Evolutionary conservation across 2,888 invertebrate species (phyloP).

Genomic region (Trissolcus brochymenae): DNA sequence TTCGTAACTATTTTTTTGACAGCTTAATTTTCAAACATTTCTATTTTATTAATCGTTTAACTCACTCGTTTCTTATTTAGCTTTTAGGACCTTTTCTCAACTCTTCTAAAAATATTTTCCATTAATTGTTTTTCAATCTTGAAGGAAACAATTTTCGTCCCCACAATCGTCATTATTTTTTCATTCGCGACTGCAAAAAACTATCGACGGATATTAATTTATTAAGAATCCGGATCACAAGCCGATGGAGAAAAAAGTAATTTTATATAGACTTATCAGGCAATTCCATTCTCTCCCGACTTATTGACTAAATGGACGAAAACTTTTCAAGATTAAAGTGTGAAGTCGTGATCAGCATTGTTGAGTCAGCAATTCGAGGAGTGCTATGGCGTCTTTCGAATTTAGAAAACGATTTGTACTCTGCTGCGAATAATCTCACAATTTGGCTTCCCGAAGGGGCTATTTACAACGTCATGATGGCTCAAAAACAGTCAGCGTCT

Average conservation of each 20-base stretch:
- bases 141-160: too few relatives aligned
- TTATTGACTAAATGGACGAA: conserved; percentile 42
- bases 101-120: too few relatives aligned
- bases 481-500: conserved; percentile 10
- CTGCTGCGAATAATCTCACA: conserved; percentile 55
- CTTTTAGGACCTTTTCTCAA: too few relatives aligned
- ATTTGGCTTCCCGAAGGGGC: conserved; percentile 53
- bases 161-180: too few relatives aligned
- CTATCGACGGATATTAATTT: too few relatives aligned
- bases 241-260: conserved; percentile 2
- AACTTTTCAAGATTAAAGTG: conserved; percentile 54
- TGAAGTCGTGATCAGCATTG: conserved; percentile 57
- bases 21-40: too few relatives aligned
- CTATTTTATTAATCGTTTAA: too few relatives aligned
- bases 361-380: conserved; percentile 50
- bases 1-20: too few relatives aligned
- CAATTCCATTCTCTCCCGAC: conserved; percentile 30
- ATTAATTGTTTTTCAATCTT: too few relatives aligned
- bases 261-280: conserved; percentile 34
- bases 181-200: too few relatives aligned
- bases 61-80: too few relatives aligned
- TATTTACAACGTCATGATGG: conserved; percentile 55
- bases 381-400: conserved; percentile 40
- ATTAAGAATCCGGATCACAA: conserved; percentile 6
- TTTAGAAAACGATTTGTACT: conserved; percentile 37